Base-by-base conservation (phyloP, 2,888 invertebrate genomes). In the Morpho deidamia region DNA sequence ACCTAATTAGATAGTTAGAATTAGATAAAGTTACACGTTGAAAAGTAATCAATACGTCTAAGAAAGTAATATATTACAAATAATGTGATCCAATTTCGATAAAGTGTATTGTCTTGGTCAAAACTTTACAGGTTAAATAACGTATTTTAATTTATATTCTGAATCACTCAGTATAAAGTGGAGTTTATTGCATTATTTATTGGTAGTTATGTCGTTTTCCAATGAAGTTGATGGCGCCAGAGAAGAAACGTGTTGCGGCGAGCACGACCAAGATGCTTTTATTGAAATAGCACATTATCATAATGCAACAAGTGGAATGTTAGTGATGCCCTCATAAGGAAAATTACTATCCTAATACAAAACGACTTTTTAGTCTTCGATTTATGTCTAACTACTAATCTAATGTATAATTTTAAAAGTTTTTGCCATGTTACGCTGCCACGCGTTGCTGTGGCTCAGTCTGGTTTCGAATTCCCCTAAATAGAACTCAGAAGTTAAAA, bases 251-350 rank as follows among this genome's bases (percentile, higher is more conserved):
- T 74, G 78, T 72, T 67, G 68, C 62, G 68, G 69, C 70, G 66
- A 60, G 71, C 77, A 77, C 75, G 68, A 67, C 61, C 56, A 53
- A 60, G 79, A 80, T 78, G 78, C 74, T 77, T 79, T 73, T 72
- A 76, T 76, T 81, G 77, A 74, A 85, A 84, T 83, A 81, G 81
- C 83, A 77, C 76, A 85, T 85, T 86, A 87, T 80, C 82, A 85
- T 85, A 84, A 85, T 83, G 81, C 79, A 81, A 79, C 76, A 56
- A 59, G 73, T 69, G 82, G 80, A 83, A 84, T 84, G 76, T 70
- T 77, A 80, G 78, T 72, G 74, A 81, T 79, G 78, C 73, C 77
- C 74, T 69, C 71, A 74, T 78, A 72, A 50, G 56, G 56, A 44
- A 55, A 59, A 61, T 61, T 51, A 51, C 53, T 55, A 55, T 61